A percentile compares a stretch with the other conserved stretches of the same genome.
Conservation (phyloP, 2,797 vertebrate genomes). For the Trachurus trachurus region DNA sequence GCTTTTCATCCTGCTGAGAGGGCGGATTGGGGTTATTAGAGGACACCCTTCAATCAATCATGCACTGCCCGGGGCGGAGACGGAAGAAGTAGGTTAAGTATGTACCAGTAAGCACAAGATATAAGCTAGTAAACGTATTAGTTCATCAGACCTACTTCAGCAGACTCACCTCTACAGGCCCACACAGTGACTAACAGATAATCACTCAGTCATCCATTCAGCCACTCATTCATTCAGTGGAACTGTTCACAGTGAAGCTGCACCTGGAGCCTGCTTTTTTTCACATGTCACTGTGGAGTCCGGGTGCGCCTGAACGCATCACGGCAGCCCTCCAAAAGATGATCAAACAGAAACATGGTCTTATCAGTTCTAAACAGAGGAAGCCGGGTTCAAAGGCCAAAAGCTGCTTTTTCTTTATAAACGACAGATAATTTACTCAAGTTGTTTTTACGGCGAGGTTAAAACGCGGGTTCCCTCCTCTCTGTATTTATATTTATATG, state of each 20-base stretch:
- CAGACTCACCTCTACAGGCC: neutral
- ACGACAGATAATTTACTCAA: conserved; percentile 19
- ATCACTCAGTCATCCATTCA: neutral
- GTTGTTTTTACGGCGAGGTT: neutral
- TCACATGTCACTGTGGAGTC: neutral
- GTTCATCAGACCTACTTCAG: conserved; percentile 36
- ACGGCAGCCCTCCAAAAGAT: conserved; percentile 34
- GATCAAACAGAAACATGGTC: conserved; percentile 33
- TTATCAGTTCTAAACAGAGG: conserved; percentile 62
- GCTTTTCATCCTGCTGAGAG: conserved; percentile 26
- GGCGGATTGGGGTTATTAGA: conserved; percentile 44
- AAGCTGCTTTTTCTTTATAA: neutral
- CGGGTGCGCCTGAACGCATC: conserved; percentile 56
- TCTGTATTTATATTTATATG: neutral
- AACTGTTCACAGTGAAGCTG: neutral
- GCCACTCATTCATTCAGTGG: neutral
- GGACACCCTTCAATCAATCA: conserved; percentile 57
- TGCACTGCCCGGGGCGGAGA: conserved; percentile 8
- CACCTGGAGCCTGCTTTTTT: neutral
- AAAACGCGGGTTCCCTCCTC: neutral
- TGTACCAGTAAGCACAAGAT: conserved; percentile 42
- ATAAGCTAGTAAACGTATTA: conserved; percentile 65
- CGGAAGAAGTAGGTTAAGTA: conserved; percentile 66
- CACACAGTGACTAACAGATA: neutral
- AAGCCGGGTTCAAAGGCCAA: conserved; percentile 55